Base-by-base conservation (phyloP, 2,113 vertebrate species). In the Bubo scandiacus region DNA sequence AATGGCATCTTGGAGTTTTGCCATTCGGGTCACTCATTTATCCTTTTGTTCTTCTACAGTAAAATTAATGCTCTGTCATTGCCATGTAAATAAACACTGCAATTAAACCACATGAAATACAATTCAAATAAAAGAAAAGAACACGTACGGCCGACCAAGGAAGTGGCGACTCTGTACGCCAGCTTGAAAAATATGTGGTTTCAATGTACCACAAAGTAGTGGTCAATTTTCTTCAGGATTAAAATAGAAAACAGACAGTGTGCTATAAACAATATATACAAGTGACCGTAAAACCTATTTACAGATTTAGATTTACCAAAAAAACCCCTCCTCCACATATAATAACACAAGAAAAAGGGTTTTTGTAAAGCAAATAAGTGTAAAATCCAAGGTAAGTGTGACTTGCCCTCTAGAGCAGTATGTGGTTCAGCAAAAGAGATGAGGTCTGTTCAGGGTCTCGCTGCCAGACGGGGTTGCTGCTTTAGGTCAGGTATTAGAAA, bases 101-200 rank as follows among this genome's bases (percentile, higher is more conserved):
- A 85, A 95, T 96, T 96, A 96, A 98, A 95, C 93, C 96, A 65
- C 93, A 95, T 95, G 92, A 96, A 90, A 91, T 77, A 94, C 94
- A 93, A 92, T 94, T 95, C 91, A 92, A 93, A 94, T 88, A 84
- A 92, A 96, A 97, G 55, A 96, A 97, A 96, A 95, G 77, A 88
- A 91, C 83, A 57, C 6, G 0, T 71, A 75, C 4, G 47, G 94
- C 95, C 67, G 26, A 96, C 97, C 95, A 97, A 98, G 97, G 97
- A 98, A 97, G 97, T 98, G 96, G 97, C 77, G 19, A 85, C 80
- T 74, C 29, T 94, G 89, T 90, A 72, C 67, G 86, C 75, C 13
- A 16, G 92, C 92, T 97, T 98, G 97, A 98, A 96, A 96, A 97
- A 97, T 97, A 97, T 77, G 75, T 97, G 97, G 97, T 97, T 98